Conservation (phyloP, 1,140 invertebrate genomes). For the Drosophila insularis region DNA sequence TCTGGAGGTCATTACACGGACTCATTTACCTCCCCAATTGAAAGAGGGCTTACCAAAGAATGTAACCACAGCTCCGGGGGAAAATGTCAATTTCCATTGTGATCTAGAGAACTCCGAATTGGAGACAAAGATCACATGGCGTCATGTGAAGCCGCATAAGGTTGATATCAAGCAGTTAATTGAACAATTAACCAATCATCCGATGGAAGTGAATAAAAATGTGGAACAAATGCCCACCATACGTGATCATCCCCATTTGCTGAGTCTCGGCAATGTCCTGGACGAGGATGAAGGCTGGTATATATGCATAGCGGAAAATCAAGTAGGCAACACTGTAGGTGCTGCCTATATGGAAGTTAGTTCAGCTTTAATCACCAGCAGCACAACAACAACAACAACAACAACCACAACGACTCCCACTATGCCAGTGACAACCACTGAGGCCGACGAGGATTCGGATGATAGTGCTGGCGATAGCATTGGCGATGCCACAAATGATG, state of each 20-base stretch:
- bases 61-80: slow-evolving; percentile 87
- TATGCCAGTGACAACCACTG: background rate
- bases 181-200: slow-evolving; percentile 14
- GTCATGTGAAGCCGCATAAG: slow-evolving; percentile 13
- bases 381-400: background rate
- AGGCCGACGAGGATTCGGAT: slow-evolving; percentile 44
- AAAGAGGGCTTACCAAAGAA: slow-evolving; percentile 90
- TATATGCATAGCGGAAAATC: slow-evolving; percentile 94
- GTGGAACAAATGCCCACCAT: slow-evolving; percentile 17
- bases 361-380: slow-evolving; percentile 10
- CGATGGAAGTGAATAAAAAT: background rate
- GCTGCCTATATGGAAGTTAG: slow-evolving; percentile 88
- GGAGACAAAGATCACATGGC: slow-evolving; percentile 90
- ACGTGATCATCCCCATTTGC: slow-evolving; percentile 84
- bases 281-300: slow-evolving; percentile 95
- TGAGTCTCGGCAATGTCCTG: slow-evolving; percentile 91
- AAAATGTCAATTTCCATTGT: slow-evolving; percentile 88
- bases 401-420: background rate
- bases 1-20: slow-evolving; percentile 80
- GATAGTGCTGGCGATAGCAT: background rate
- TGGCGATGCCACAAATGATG: background rate
- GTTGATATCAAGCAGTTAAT: slow-evolving; percentile 35
- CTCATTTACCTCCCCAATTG: slow-evolving; percentile 90
- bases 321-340: slow-evolving; percentile 88
- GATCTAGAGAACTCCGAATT: slow-evolving; percentile 86